A percentile compares a stretch with the other conserved stretches of the same genome.
Conservation (phyloP, 2,888 invertebrate genomes). For the Cephus pygmeus region DNA sequence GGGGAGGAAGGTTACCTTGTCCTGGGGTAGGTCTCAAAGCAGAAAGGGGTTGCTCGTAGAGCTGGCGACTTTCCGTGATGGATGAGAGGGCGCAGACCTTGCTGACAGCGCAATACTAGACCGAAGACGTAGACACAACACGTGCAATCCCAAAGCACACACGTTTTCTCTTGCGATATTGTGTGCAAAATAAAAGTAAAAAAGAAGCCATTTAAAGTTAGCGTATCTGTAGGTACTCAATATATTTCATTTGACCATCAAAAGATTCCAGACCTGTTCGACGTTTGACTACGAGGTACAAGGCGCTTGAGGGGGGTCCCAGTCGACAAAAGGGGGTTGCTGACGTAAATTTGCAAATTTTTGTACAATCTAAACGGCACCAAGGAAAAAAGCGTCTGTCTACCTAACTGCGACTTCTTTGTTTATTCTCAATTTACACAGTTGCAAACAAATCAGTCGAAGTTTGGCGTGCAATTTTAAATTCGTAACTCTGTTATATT, state of each 20-base stretch:
- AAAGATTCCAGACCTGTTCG: not conserved
- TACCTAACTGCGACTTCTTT: constrained; percentile 16
- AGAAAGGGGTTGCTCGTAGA: constrained; percentile 8
- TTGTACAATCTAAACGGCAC: not conserved
- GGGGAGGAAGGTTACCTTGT: constrained; percentile 12
- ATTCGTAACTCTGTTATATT: constrained; percentile 22
- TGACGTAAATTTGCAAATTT: not conserved
- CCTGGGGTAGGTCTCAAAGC: not conserved
- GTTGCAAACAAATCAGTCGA: constrained; percentile 40
- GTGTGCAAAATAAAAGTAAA: not conserved
- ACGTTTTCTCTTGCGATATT: constrained; percentile 27
- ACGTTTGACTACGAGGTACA: not conserved
- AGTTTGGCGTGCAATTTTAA: constrained; percentile 49
- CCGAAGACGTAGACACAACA: constrained; percentile 36
- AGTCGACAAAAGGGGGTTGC: not conserved
- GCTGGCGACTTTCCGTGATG: constrained; percentile 45
- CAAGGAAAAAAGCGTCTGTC: not conserved
- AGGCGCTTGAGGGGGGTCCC: not conserved
- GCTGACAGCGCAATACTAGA: constrained; percentile 49
- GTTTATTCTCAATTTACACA: constrained; percentile 47
- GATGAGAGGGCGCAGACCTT: constrained; percentile 50
- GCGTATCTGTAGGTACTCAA: not conserved
- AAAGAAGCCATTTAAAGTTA: not conserved
- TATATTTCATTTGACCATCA: not conserved
- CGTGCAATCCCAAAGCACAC: constrained; percentile 33